Conservation (phyloP, 92 coral and sea anemone species). For the Bergia puertoricense region DNA sequence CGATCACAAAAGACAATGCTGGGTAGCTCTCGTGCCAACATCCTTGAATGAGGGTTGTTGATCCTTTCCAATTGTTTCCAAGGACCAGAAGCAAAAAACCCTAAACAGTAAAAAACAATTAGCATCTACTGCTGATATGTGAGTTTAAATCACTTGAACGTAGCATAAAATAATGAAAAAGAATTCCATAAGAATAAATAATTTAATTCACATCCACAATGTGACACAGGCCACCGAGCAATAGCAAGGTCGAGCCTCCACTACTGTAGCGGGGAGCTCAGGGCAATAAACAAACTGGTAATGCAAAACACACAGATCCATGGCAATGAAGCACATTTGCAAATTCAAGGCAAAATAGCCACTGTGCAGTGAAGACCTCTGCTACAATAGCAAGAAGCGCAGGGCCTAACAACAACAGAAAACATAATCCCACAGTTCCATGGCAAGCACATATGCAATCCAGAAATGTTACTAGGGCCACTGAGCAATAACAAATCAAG, state of each 20-base stretch:
- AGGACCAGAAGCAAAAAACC: too few relatives aligned
- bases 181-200: too few relatives aligned
- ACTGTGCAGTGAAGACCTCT: background rate
- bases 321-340: constrained; percentile 39
- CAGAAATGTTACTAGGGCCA: background rate
- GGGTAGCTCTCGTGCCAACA: too few relatives aligned
- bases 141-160: too few relatives aligned
- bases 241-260: background rate
- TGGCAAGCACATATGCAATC: background rate
- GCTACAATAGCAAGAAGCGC: background rate
- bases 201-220: background rate
- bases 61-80: too few relatives aligned
- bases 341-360: constrained; percentile 9
- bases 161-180: too few relatives aligned
- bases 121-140: too few relatives aligned
- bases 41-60: too few relatives aligned
- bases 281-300: background rate
- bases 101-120: too few relatives aligned
- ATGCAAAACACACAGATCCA: constrained; percentile 9
- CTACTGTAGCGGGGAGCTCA: background rate
- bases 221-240: background rate
- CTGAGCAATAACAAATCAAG: constrained; percentile 7
- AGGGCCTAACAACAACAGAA: background rate
- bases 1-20: too few relatives aligned
- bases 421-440: background rate